A percentile compares a stretch with the other conserved stretches of the same genome.
Conservation (phyloP, 2,113 vertebrate genomes). For the Riparia riparia region DNA sequence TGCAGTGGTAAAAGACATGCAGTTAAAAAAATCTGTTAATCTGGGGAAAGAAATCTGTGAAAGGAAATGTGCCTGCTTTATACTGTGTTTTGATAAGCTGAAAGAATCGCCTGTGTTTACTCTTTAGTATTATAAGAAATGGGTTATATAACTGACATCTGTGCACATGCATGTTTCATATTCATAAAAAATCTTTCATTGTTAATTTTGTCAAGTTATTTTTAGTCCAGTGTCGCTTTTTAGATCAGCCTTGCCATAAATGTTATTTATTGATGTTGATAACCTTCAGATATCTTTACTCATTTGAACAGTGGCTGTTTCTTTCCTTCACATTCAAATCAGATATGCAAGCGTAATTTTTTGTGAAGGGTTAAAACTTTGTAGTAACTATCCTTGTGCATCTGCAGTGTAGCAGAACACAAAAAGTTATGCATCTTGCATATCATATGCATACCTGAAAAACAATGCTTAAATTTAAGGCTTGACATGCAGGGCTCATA, state of each 20-base stretch:
- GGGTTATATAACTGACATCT: conserved; percentile 48
- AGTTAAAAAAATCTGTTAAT: conserved; percentile 19
- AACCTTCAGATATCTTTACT: background rate
- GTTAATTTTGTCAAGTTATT: conserved; percentile 24
- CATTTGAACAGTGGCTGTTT: background rate
- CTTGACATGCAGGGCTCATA: background rate
- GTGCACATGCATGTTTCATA: conserved; percentile 9
- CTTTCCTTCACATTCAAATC: background rate
- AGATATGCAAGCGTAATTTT: background rate
- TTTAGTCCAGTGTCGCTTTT: background rate
- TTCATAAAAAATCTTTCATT: background rate
- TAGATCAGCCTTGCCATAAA: background rate
- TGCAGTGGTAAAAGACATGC: background rate
- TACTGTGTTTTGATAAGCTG: background rate
- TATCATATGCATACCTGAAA: background rate
- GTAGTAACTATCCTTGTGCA: background rate
- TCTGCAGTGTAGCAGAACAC: background rate
- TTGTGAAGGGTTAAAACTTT: conserved; percentile 29
- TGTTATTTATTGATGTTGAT: background rate
- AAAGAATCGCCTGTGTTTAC: conserved; percentile 24
- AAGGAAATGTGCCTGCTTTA: background rate
- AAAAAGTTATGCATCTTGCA: conserved; percentile 50
- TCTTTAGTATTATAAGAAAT: background rate
- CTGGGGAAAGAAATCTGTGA: conserved; percentile 2
- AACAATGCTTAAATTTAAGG: background rate